Conservation (phyloP, 1,140 invertebrate species). For the Cotesia vestalis region DNA sequence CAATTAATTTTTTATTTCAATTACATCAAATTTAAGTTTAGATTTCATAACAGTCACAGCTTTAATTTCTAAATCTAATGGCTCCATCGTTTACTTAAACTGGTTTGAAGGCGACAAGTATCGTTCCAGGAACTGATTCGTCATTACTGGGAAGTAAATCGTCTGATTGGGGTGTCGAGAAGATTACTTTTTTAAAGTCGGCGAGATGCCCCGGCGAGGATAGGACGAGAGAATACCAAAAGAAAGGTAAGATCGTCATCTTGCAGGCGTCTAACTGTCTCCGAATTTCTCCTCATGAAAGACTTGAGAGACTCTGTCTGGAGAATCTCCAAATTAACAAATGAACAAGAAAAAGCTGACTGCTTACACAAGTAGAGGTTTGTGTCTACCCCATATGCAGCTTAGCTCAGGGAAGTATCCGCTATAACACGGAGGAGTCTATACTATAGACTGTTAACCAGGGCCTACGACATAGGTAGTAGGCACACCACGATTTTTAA, state of each 20-base stretch:
- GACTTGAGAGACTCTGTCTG: conserved; percentile 7
- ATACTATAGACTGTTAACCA: no score
- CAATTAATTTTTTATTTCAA: no score
- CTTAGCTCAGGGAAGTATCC: no score
- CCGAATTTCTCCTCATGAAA: conserved; percentile 15
- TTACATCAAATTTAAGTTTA: no score
- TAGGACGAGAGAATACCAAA: conserved; percentile 7
- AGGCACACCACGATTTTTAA: conserved; percentile 53
- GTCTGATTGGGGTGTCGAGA: not conserved
- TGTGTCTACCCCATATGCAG: no score
- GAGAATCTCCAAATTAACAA: not conserved
- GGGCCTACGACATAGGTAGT: no score
- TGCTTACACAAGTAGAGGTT: not conserved
- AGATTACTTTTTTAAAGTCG: not conserved
- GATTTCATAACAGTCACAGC: no score
- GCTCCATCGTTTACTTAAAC: not conserved
- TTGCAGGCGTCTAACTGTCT: conserved; percentile 54
- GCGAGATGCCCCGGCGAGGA: no score
- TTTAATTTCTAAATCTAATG: not conserved
- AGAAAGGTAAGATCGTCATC: conserved; percentile 50
- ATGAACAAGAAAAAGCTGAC: no score
- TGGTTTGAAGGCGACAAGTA: conserved; percentile 10
- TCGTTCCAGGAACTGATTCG: conserved; percentile 24
- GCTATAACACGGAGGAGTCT: no score
- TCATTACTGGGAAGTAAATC: conserved; percentile 26